Evolutionary conservation across 2,797 vertebrate species (phyloP), one percentile per base, ranked within the genome.

Genomic region (Danionella dracula): DNA sequence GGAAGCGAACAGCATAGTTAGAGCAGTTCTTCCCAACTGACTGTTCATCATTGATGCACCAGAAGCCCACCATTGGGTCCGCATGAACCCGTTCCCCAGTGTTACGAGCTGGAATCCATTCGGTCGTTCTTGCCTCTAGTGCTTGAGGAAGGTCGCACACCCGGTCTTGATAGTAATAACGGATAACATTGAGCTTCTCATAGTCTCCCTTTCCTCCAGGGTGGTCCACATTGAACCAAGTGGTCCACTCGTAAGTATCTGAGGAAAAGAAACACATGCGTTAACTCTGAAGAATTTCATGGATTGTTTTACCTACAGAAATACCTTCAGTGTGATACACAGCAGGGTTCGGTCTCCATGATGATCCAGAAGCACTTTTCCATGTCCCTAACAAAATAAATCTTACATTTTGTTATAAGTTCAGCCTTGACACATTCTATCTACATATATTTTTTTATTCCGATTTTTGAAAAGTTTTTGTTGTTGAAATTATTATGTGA

Each of bases 151-250:
- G 82, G 9, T 82, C 76, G 17, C 93, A 95, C 34, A 94, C 90
- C 12, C 87, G 82, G 4, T 89, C 71, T 15, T 85, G 87, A 65
- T 94, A 95, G 78, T 94, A 95, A 79, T 91, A 94, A 13, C 86
- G 91, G 75, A 96, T 96, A 44, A 92, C 92, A 0, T 93, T 91
- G 73, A 95, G 83, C 64, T 91, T 88, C 70, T 96, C 94, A 0
- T 91, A 92, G 83, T 96, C 94, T 4, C 93, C 93, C 12, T 81
- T 86, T 8, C 93, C 93, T 2, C 92, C 93, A 0, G 94, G 93
- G 70, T 95, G 93, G 73, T 96, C 93, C 1, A 94, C 86, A 56
- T 96, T 96, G 77, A 96, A 94, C 94, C 94, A 97, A 0, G 90
- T 86, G 4, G 92, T 94, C 94, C 93, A 95, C 50, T 91, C 86